phyloP scores from a whole-genome alignment of 2,113 vertebrate species.

The Perca flavescens region DNA sequence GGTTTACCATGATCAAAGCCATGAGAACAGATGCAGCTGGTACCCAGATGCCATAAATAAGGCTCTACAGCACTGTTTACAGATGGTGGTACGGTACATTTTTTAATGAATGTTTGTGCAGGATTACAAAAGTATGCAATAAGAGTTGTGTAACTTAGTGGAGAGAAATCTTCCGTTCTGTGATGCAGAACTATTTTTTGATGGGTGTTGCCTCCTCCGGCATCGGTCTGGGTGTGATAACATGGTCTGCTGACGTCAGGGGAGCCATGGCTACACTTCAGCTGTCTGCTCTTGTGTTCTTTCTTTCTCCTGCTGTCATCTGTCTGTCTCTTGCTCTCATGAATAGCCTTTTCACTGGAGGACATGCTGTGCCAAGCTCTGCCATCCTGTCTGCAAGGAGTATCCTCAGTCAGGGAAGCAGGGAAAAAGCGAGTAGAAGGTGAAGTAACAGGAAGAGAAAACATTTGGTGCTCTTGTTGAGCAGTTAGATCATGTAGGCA shows the following conservation, averaged over 20 bases:
- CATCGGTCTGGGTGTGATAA: constrained; percentile 20
- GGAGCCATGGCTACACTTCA: constrained; percentile 65
- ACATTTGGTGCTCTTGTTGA: constrained; percentile 4
- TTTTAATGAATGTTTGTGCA: not conserved
- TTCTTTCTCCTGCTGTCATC: constrained; percentile 45
- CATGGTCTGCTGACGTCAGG: constrained; percentile 59
- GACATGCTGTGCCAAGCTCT: constrained; percentile 63
- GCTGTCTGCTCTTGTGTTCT: constrained; percentile 67
- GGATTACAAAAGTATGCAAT: not conserved
- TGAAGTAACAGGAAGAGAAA: not conserved
- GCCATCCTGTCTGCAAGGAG: constrained; percentile 39
- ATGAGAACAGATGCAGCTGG: not conserved
- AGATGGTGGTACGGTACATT: not conserved
- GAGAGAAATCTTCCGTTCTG: not conserved
- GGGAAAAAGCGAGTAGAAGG: not conserved
- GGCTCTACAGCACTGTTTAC: not conserved
- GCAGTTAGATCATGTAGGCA: constrained; percentile 14
- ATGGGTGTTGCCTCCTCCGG: constrained; percentile 9
- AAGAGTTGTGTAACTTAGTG: constrained; percentile 14
- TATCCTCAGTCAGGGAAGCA: constrained; percentile 3
- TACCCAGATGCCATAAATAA: constrained; percentile 3
- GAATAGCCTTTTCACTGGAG: constrained; percentile 43
- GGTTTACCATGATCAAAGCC: constrained; percentile 18
- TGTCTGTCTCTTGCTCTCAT: constrained; percentile 56
- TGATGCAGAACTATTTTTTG: constrained; percentile 41